These are phyloP conservation scores for Scaptomyza polygonia DNA, from an alignment of 2,888 invertebrate species.

Conservation along the genomic window DNA sequence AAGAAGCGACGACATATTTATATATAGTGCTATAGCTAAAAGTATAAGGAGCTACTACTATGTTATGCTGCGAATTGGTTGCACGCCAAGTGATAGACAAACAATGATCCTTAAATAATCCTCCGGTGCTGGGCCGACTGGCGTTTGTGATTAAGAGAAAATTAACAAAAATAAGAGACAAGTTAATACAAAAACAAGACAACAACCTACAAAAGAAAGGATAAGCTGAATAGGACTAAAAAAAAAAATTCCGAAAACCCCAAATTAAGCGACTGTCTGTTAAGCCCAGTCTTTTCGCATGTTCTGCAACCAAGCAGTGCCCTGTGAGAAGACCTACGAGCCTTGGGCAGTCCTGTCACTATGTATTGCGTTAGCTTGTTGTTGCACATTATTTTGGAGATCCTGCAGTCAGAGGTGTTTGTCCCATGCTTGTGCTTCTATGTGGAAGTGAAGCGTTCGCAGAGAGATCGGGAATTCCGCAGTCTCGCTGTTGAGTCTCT, in stretches of 20 bases:
- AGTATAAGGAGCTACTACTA: not conserved
- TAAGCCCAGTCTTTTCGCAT: too few relatives aligned
- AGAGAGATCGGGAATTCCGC: too few relatives aligned
- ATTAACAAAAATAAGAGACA: not conserved
- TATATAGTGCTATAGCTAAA: slow-evolving; percentile 6
- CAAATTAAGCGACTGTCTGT: too few relatives aligned
- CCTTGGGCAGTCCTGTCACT: too few relatives aligned
- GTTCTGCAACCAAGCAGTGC: too few relatives aligned
- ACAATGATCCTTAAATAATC: not conserved
- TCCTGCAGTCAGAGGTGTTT: too few relatives aligned
- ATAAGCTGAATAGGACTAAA: not conserved
- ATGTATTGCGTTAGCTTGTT: too few relatives aligned
- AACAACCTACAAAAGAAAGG: not conserved
- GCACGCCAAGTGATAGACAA: slow-evolving; percentile 26
- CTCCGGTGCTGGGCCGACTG: slow-evolving; percentile 2
- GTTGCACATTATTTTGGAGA: too few relatives aligned
- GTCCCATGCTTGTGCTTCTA: too few relatives aligned
- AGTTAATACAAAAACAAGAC: not conserved
- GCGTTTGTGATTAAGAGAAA: slow-evolving; percentile 38
- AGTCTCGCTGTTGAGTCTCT: too few relatives aligned
- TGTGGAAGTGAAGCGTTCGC: too few relatives aligned
- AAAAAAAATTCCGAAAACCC: not conserved
- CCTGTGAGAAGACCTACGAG: too few relatives aligned
- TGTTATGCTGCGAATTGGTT: not conserved
- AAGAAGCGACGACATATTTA: not conserved